Conservation (phyloP, 2,888 invertebrate genomes). For the Maniola hyperantus region DNA sequence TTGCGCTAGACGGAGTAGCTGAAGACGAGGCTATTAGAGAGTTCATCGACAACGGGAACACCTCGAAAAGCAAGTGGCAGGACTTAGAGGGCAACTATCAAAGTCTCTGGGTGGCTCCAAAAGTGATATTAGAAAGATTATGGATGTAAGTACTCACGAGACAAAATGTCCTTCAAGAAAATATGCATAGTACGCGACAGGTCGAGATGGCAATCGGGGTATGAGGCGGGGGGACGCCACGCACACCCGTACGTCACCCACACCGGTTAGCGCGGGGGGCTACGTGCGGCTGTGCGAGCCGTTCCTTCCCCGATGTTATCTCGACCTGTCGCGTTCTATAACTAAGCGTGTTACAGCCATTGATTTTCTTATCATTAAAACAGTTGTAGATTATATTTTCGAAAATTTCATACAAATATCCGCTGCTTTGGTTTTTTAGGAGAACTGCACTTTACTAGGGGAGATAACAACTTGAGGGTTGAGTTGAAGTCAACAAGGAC, state of each 20-base stretch:
- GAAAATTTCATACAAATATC: background rate
- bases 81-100: conserved; percentile 60
- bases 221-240: too few species aligned
- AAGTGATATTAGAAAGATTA: conserved; percentile 84
- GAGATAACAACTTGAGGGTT: conserved; percentile 88
- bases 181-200: too few species aligned
- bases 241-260: too few species aligned
- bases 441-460: conserved; percentile 89
- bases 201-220: too few species aligned
- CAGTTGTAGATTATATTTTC: background rate
- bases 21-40: conserved; percentile 89
- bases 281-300: too few species aligned
- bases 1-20: conserved; percentile 84
- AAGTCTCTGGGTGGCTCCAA: conserved; percentile 71
- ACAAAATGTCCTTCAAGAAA: background rate
- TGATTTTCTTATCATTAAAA: too few species aligned
- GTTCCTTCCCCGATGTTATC: too few species aligned
- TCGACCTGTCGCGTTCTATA: too few species aligned
- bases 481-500: conserved; percentile 86
- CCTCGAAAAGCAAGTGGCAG: conserved; percentile 85
- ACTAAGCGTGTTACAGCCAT: too few species aligned
- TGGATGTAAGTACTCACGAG: conserved; percentile 75
- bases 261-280: too few species aligned
- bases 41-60: conserved; percentile 91
- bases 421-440: conserved; percentile 59